Conservation (phyloP, 2,888 invertebrate genomes). For the Nomada ruficornis region DNA sequence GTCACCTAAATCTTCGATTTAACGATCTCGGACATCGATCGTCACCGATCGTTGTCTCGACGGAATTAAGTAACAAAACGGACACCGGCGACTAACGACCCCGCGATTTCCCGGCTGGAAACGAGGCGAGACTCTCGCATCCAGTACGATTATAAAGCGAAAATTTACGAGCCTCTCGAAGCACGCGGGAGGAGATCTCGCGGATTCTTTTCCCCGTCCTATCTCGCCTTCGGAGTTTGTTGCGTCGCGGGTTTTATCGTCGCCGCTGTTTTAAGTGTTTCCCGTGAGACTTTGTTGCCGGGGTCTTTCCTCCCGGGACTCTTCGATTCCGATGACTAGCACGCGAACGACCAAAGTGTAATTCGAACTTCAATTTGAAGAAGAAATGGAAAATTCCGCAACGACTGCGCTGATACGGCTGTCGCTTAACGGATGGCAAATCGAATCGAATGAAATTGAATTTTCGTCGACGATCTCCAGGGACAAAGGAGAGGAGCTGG, state of each 20-base stretch:
- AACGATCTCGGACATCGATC: conserved; percentile 70
- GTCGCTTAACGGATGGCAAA: neutral
- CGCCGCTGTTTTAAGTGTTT: conserved; percentile 67
- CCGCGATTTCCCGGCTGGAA: conserved; percentile 23
- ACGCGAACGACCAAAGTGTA: neutral
- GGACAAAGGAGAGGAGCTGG: neutral
- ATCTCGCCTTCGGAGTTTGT: conserved; percentile 57
- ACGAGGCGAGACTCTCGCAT: conserved; percentile 34
- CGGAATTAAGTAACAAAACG: conserved; percentile 67
- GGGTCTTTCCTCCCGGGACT: conserved; percentile 33
- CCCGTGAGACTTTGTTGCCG: conserved; percentile 47
- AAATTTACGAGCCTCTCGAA: conserved; percentile 73
- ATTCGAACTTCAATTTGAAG: too few relatives aligned
- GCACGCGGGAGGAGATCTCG: conserved; percentile 26
- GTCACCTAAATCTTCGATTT: conserved; percentile 66
- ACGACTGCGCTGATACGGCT: too few relatives aligned
- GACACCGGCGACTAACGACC: conserved; percentile 43
- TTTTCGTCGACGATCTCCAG: neutral
- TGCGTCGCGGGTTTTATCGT: conserved; percentile 66
- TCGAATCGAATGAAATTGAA: neutral
- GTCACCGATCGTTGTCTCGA: conserved; percentile 41
- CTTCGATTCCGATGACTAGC: conserved; percentile 32
- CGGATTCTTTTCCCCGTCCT: conserved; percentile 30
- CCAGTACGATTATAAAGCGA: conserved; percentile 73
- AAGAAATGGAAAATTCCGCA: neutral